These are phyloP conservation scores for Falco concolor DNA, from an alignment of 2,797 vertebrate genomes.

Conservation along the genomic window DNA sequence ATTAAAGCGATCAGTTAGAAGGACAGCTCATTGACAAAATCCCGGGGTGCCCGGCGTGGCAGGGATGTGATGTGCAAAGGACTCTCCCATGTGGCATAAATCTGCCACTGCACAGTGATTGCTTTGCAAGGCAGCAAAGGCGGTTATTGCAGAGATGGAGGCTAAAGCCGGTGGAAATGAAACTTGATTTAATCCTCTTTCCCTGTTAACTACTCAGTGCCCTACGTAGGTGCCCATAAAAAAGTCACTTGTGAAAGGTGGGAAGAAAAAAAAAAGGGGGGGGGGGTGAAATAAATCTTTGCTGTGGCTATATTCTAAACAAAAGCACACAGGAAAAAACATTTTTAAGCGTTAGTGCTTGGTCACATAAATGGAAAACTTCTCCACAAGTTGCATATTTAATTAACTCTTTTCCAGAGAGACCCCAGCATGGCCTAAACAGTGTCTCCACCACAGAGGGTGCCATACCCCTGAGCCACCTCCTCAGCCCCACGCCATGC, in stretches of 20 bases:
- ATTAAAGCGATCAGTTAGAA: background rate
- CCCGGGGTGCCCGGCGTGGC: background rate
- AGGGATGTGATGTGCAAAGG: conserved; percentile 16
- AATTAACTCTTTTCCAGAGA: background rate
- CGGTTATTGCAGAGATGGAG: fast-evolving
- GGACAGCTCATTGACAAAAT: background rate
- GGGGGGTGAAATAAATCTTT: background rate
- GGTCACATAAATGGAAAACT: background rate
- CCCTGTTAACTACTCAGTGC: background rate
- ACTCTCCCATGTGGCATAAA: conserved; percentile 56
- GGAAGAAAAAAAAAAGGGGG: background rate
- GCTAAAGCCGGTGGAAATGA: background rate
- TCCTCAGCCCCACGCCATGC: fast-evolving
- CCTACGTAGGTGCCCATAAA: fast-evolving
- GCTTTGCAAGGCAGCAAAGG: background rate
- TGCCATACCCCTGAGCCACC: fast-evolving
- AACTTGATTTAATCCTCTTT: background rate
- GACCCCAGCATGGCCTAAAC: background rate
- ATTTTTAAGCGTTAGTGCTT: background rate
- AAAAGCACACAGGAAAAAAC: background rate
- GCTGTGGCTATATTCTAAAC: background rate
- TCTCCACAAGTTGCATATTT: background rate
- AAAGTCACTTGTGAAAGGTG: background rate
- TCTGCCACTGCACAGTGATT: conserved; percentile 4
- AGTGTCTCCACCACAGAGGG: background rate